Evolutionary conservation across 2,797 vertebrate genomes (phyloP).

Genomic region (Danio aesculapii): DNA sequence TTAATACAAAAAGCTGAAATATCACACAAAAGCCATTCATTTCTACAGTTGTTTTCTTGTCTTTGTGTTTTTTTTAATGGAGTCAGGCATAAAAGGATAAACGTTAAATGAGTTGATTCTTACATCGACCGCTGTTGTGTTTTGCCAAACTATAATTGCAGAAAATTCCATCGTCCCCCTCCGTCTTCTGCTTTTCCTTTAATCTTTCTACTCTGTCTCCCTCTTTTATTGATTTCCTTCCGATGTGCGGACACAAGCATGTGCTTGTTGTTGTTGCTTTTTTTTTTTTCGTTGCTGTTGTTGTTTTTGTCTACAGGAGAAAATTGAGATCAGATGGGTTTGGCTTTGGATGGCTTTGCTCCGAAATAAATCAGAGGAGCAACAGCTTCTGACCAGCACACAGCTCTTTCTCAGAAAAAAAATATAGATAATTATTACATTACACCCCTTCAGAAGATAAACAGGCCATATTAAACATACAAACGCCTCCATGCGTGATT

Average conservation of each 20-base stretch:
- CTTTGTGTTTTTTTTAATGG: background rate
- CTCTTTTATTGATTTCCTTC: constrained; percentile 78
- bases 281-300: constrained; percentile 67
- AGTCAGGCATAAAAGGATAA: constrained; percentile 22
- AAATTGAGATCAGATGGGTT: constrained; percentile 80
- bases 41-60: background rate
- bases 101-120: constrained; percentile 44
- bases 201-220: constrained; percentile 66
- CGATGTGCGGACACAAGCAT: constrained; percentile 74
- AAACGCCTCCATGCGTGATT: constrained; percentile 68
- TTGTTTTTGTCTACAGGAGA: constrained; percentile 68
- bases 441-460: constrained; percentile 65
- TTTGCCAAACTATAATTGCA: constrained; percentile 58
- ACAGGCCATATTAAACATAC: constrained; percentile 64
- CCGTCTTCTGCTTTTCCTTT: constrained; percentile 64
- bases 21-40: background rate
- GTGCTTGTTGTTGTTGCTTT: constrained; percentile 68
- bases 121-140: constrained; percentile 46
- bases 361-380: constrained; percentile 45
- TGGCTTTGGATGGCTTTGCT: constrained; percentile 67
- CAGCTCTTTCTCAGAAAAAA: constrained; percentile 23
- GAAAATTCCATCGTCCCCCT: constrained; percentile 48
- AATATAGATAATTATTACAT: constrained; percentile 67
- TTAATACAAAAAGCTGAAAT: background rate
- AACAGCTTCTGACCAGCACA: constrained; percentile 59